A percentile compares a stretch with the other conserved stretches of the same genome.
These are phyloP conservation scores for Chiridota heheva DNA, from an alignment of 35 echinoderm and acorn worm genomes.

Conservation along the genomic window DNA sequence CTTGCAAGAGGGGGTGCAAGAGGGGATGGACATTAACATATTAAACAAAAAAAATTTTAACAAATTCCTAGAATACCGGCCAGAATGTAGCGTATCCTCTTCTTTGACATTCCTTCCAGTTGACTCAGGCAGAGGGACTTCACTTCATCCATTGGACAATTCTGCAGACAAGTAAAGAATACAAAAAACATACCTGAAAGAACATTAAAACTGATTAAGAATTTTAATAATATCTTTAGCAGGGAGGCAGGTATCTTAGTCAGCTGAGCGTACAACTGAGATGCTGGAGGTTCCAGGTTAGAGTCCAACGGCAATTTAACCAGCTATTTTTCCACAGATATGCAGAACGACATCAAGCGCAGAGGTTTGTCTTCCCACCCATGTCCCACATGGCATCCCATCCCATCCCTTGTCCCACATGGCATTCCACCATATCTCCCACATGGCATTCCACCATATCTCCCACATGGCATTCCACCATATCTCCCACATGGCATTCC, in stretches of 20 bases:
- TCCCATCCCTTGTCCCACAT: no score
- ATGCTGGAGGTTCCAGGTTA: background rate
- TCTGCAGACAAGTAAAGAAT: constrained; percentile 33
- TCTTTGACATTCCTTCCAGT: constrained; percentile 95
- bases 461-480: no score
- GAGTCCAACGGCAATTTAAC: background rate
- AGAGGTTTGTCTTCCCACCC: no score
- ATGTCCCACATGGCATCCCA: no score
- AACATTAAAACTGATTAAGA: background rate
- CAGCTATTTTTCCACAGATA: background rate
- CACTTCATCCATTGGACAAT: constrained; percentile 61
- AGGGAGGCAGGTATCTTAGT: background rate
- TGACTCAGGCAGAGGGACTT: constrained; percentile 77
- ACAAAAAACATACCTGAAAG: constrained; percentile 1
- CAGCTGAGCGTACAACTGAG: background rate
- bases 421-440: no score
- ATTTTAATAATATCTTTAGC: background rate
- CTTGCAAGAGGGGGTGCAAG: no score
- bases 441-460: no score
- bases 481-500: no score
- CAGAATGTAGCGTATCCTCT: constrained; percentile 67
- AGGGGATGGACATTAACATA: no score
- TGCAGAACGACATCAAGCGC: no score
- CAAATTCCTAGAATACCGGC: no score
- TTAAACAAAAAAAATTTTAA: no score